phyloP scores from a whole-genome alignment of 2,113 vertebrate genomes.

The Prinia subflava region DNA sequence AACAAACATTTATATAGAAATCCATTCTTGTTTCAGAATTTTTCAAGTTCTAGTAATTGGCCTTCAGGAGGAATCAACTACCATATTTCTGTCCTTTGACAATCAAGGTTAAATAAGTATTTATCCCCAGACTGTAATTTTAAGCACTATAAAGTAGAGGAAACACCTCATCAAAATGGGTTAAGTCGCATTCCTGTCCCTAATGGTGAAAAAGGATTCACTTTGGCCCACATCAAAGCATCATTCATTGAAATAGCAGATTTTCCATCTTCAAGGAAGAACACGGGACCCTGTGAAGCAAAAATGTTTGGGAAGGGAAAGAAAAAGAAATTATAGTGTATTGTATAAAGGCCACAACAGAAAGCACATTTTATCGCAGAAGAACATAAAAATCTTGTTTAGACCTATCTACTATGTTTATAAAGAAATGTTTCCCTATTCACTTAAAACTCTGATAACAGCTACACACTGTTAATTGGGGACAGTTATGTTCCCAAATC shows the following conservation, averaged over 20 bases:
- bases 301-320: neutral
- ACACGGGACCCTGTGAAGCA: slow-evolving; percentile 86
- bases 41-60: slow-evolving; percentile 9
- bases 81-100: neutral
- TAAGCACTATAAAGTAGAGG: neutral
- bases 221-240: slow-evolving; percentile 98
- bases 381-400: neutral
- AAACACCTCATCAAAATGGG: slow-evolving; percentile 83
- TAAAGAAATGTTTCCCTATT: neutral
- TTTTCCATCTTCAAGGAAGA: slow-evolving; percentile 94
- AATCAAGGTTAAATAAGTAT: slow-evolving; percentile 11
- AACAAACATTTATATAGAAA: slow-evolving; percentile 25
- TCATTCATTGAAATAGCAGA: slow-evolving; percentile 93
- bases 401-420: neutral
- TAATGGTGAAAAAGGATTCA: slow-evolving; percentile 96
- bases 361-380: neutral
- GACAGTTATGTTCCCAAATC: neutral
- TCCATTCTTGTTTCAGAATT: slow-evolving; percentile 20
- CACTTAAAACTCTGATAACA: neutral
- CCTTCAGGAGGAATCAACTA: slow-evolving; percentile 4
- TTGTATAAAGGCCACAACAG: neutral
- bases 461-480: neutral
- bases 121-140: neutral
- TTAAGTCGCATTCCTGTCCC: slow-evolving; percentile 94
- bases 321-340: neutral